Evolutionary conservation across 2,888 invertebrate species (phyloP), one percentile per base, ranked within the genome.

Genomic region (Temnothorax ravouxi): DNA sequence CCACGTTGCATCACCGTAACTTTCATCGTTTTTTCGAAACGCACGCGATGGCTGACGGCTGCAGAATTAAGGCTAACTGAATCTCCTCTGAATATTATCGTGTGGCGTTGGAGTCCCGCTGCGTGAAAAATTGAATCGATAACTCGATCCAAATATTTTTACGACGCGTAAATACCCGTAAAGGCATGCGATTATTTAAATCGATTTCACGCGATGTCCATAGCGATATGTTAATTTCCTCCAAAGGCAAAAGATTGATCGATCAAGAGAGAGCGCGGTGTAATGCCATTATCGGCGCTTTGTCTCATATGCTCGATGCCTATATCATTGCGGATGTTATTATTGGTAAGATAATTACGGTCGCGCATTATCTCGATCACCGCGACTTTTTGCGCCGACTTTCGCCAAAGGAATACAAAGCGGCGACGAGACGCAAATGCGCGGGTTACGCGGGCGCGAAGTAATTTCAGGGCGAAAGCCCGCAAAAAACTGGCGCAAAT

Each of bases 1-100:
- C 87, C 86, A 88, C 47, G 79, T 92, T 92, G 84, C 88, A 75
- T 89, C 90, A 89, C 87, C 87, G 88, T 84, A 86, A 90, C 90
- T 92, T 91, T 89, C 90, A 87, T 89, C 82, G 85, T 89, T 86
- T 89, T 52, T 88, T 84, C 64, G 85, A 79, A 71, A 72, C 83
- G 80, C 86, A 86, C 86, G 85, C 82, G 75, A 86, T 66, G 71
- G 54, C 83, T 62, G 67, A 44, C 67, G 81, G 56, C 66, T 50
- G 41, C 59, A 41, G 72, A 77, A 82, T 77, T 62, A 81, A 84
- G 83, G 79, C 74, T 84, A 88, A 76, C 85, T 66, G 84, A 83
- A 84, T 84, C 84, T 84, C 84, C 67, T 81, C 82, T 71, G 85
- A 72, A 89, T 89, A 89, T 89, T 88, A 88, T 87, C 86, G 86